Conservation (phyloP, 2,113 vertebrate genomes). For the Crotalus horridus region DNA sequence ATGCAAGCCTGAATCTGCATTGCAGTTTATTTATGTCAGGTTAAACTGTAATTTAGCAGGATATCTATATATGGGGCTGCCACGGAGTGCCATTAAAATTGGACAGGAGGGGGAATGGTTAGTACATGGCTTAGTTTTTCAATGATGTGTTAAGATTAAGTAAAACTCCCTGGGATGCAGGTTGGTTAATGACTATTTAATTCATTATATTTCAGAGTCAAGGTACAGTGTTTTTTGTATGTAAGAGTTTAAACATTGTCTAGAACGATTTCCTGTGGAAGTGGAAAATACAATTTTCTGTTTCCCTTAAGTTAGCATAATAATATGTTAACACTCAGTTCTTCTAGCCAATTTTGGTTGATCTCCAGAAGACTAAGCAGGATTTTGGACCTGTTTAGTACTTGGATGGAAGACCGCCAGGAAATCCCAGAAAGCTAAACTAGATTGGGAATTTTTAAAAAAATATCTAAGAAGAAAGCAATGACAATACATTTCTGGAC, state of each 20-base stretch:
- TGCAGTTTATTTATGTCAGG: background rate
- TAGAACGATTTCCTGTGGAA: background rate
- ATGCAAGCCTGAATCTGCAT: background rate
- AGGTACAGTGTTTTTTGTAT: background rate
- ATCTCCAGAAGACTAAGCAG: background rate
- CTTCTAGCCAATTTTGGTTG: background rate
- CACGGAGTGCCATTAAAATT: background rate
- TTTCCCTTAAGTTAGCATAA: background rate
- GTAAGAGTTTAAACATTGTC: background rate
- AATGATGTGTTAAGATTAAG: background rate
- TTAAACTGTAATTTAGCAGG: background rate
- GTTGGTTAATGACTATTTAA: background rate
- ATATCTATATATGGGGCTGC: background rate
- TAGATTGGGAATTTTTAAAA: background rate
- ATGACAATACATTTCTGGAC: background rate
- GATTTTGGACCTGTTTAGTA: background rate
- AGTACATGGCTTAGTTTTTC: background rate
- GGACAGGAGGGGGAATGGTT: background rate
- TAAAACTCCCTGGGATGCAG: fast-evolving
- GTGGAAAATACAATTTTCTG: background rate
- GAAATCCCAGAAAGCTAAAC: background rate
- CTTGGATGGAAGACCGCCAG: background rate
- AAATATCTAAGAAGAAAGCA: background rate
- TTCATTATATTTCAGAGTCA: background rate
- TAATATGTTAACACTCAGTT: background rate